Percentiles rank a stretch among this genome's conserved stretches.
Evolutionary conservation across 2,797 vertebrate genomes (phyloP).

Genomic region (Geotrypetes seraphini): DNA sequence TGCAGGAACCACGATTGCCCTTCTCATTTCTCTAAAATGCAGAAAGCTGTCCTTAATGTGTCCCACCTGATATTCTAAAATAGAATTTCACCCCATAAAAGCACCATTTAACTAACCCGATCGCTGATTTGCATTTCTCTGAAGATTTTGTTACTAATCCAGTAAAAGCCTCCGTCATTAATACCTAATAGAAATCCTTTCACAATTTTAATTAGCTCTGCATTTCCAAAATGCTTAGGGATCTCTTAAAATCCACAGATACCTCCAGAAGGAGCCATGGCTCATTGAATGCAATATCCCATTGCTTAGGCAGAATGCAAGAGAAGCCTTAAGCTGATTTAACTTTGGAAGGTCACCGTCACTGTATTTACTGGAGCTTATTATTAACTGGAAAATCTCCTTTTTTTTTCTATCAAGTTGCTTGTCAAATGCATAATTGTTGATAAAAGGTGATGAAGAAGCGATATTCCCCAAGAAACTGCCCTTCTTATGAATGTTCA

Average conservation of each 20-base stretch:
- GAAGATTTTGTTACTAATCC: conserved; percentile 4
- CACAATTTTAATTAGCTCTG: conserved; percentile 31
- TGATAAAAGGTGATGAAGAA: conserved; percentile 27
- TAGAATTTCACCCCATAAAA: conserved; percentile 6
- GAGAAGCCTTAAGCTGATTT: conserved; percentile 7
- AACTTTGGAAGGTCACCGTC: conserved; percentile 30
- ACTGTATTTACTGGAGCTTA: conserved; percentile 28
- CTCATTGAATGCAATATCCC: conserved; percentile 21
- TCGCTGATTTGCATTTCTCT: conserved; percentile 7
- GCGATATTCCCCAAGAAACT: conserved; percentile 36
- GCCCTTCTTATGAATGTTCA: conserved; percentile 32
- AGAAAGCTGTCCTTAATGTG: conserved; percentile 14
- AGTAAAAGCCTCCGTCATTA: conserved; percentile 13
- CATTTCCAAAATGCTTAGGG: conserved; percentile 31
- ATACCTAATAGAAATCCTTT: conserved; percentile 17
- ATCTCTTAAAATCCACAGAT: conserved; percentile 33
- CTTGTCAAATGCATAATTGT: conserved; percentile 30
- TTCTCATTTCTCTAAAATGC: not conserved
- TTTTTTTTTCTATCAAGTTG: conserved; percentile 37
- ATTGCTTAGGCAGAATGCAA: conserved; percentile 10
- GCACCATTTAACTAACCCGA: conserved; percentile 12
- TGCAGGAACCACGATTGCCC: not conserved
- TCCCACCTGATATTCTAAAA: conserved; percentile 6
- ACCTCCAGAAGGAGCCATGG: conserved; percentile 16
- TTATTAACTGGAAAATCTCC: conserved; percentile 29